Percentiles rank a stretch among this genome's conserved stretches.
Evolutionary conservation across 2,797 vertebrate genomes (phyloP).

Genomic region (Neoniphon sammara): DNA sequence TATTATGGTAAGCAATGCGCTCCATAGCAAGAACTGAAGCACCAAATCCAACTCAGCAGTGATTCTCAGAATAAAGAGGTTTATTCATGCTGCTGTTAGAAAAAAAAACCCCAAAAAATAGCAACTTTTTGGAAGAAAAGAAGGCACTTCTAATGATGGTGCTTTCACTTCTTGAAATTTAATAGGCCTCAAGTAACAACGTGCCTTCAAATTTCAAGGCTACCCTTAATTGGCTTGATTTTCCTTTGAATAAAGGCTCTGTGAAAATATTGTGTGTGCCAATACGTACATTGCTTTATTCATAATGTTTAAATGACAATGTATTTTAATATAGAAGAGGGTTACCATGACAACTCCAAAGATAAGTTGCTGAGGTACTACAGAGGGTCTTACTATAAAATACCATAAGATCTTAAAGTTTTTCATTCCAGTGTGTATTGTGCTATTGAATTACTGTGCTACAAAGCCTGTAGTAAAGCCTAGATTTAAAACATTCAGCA

Average conservation of each 20-base stretch:
- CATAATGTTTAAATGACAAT: conserved; percentile 20
- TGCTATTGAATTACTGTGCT: background rate
- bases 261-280: background rate
- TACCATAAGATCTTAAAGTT: background rate
- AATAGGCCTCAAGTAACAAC: background rate
- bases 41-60: background rate
- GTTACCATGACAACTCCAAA: conserved; percentile 32
- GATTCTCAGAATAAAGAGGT: background rate
- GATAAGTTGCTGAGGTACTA: background rate
- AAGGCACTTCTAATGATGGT: background rate
- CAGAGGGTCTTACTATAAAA: background rate
- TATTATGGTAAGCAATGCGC: background rate
- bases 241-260: background rate
- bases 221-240: background rate
- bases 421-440: background rate
- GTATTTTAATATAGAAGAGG: background rate
- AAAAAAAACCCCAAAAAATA: background rate
- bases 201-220: background rate
- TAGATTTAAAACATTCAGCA: too few species aligned
- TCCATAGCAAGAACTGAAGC: background rate
- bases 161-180: background rate
- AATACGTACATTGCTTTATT: conserved; percentile 9
- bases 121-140: background rate
- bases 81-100: background rate
- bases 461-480: background rate